Percentiles rank a stretch among this genome's conserved stretches.
Evolutionary conservation across 2,113 vertebrate genomes (phyloP).

Genomic region (Onychostruthus taczanowskii): DNA sequence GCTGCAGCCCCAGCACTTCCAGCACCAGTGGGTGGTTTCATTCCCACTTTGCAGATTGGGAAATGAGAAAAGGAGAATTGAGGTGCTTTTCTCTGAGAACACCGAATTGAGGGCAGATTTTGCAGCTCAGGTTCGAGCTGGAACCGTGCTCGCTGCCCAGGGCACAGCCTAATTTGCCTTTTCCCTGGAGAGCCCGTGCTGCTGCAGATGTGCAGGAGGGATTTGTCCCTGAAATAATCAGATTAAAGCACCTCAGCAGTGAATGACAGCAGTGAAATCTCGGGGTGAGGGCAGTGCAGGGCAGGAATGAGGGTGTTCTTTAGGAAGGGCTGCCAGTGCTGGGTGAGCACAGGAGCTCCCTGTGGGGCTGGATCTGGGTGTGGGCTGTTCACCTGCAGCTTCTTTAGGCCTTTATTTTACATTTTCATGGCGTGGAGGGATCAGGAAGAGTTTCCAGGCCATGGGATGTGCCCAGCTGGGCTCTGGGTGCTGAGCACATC

Average conservation of each 20-base stretch:
- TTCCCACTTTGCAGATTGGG: background rate
- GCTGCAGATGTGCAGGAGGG: background rate
- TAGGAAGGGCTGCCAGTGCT: background rate
- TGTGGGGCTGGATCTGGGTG: rapidly evolving
- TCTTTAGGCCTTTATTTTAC: background rate
- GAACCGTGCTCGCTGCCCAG: rapidly evolving
- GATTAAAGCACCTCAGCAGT: background rate
- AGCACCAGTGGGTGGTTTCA: background rate
- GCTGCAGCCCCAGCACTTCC: background rate
- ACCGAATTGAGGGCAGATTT: background rate
- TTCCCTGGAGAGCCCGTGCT: background rate
- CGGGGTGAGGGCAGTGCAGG: background rate
- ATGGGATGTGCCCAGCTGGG: background rate
- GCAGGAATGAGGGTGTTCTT: rapidly evolving
- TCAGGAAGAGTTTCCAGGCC: background rate
- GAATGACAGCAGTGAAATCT: rapidly evolving
- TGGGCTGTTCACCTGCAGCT: background rate
- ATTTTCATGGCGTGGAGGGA: rapidly evolving
- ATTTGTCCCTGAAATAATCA: background rate
- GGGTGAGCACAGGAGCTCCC: background rate
- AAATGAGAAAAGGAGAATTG: background rate
- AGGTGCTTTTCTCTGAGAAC: background rate
- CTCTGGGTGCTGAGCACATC: background rate
- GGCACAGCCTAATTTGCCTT: background rate
- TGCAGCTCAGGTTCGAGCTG: background rate